A percentile compares a stretch with the other conserved stretches of the same genome.
Evolutionary conservation across 30 jellyfish, hydroid and myxozoan species (phyloP).

Genomic region (Hydractinia echinata): DNA sequence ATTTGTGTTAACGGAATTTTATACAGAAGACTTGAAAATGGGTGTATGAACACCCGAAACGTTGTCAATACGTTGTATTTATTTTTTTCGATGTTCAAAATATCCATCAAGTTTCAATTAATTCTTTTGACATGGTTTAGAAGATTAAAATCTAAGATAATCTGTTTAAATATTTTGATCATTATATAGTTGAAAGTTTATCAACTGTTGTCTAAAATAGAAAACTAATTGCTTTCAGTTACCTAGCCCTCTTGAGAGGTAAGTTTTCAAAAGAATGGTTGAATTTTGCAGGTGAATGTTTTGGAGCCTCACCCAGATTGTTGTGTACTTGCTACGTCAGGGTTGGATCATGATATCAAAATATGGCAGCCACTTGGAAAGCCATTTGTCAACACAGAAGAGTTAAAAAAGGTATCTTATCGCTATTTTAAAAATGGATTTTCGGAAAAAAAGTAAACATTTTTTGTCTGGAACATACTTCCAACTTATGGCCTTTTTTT

Average conservation of each 20-base stretch:
- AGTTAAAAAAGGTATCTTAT: slow-evolving; percentile 62
- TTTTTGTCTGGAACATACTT: neutral
- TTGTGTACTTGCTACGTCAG: slow-evolving; percentile 90
- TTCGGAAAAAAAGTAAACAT: neutral
- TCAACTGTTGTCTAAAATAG: no score
- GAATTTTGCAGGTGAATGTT: slow-evolving; percentile 77
- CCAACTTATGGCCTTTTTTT: neutral
- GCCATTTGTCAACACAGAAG: slow-evolving; percentile 44
- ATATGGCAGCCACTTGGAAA: slow-evolving; percentile 88
- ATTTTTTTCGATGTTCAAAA: no score
- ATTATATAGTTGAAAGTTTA: no score
- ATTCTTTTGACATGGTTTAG: neutral
- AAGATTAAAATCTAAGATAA: no score
- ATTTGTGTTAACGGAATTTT: no score
- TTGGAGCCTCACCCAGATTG: slow-evolving; percentile 88
- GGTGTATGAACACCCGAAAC: no score
- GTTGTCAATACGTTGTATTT: no score
- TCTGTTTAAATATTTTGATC: no score
- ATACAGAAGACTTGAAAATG: no score
- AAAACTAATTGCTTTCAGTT: no score
- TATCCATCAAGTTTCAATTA: no score
- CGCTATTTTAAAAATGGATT: neutral
- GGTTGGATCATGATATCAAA: slow-evolving; percentile 96
- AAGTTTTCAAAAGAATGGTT: neutral
- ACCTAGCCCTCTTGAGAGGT: no score